Conservation (phyloP, 2,888 invertebrate genomes). For the Nymphalis urticae region DNA sequence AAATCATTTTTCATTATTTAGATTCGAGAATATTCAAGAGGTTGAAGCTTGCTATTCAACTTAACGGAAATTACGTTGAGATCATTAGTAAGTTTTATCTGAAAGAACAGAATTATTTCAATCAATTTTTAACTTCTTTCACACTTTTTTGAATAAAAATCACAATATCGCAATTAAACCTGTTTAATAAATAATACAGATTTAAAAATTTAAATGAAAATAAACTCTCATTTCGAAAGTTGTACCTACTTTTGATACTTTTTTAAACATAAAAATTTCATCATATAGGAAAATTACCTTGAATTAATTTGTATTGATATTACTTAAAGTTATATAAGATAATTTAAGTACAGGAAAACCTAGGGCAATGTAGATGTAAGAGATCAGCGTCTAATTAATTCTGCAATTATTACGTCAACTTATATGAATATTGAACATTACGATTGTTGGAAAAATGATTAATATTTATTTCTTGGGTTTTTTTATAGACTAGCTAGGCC, state of each 20-base stretch:
- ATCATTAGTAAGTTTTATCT: conserved; percentile 10
- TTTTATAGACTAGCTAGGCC: neutral
- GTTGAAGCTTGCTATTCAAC: neutral
- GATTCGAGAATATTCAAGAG: conserved; percentile 5
- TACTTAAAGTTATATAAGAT: neutral
- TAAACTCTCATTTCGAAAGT: no score
- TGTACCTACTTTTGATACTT: neutral
- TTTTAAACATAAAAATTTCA: neutral
- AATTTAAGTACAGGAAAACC: no score
- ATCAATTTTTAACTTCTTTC: neutral
- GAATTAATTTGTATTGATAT: neutral
- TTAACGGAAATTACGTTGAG: neutral
- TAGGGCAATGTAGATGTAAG: conserved; percentile 16
- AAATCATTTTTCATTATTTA: neutral
- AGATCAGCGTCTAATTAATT: neutral
- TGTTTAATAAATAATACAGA: no score
- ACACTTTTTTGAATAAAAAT: neutral
- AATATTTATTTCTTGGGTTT: neutral
- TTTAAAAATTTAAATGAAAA: no score
- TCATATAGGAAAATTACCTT: neutral
- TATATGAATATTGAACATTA: conserved; percentile 6
- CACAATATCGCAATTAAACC: no score
- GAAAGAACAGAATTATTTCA: neutral
- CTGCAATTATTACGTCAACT: conserved; percentile 15
- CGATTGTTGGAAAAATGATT: conserved; percentile 5